phyloP scores from a whole-genome alignment of 2,797 vertebrate genomes.

The Notolepis coatsorum region DNA sequence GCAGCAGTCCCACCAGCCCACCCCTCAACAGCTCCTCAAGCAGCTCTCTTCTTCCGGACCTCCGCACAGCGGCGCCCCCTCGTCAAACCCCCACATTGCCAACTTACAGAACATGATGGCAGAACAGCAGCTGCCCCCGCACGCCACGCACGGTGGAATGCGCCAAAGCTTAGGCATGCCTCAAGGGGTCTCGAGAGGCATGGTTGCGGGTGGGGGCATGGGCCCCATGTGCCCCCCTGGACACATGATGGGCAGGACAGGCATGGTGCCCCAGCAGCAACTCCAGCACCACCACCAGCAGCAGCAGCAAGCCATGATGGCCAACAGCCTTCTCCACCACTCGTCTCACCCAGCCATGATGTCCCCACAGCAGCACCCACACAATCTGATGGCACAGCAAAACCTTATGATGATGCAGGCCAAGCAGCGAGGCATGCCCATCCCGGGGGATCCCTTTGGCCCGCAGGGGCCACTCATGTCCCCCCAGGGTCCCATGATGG shows the following conservation, averaged over 20 bases:
- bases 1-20: conserved; percentile 75
- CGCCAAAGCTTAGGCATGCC: conserved; percentile 84
- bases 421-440: conserved; percentile 90
- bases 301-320: conserved; percentile 86
- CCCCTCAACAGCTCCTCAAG: conserved; percentile 92
- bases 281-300: conserved; percentile 69
- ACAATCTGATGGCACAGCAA: conserved; percentile 96
- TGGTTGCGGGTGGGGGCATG: conserved; percentile 78
- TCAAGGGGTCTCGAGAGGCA: conserved; percentile 71
- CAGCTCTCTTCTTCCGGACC: conserved; percentile 86
- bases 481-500: conserved; percentile 93
- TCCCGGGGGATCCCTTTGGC: conserved; percentile 92
- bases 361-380: conserved; percentile 86
- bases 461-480: conserved; percentile 91
- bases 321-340: conserved; percentile 86
- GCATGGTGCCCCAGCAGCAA: conserved; percentile 87
- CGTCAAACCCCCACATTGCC: conserved; percentile 89
- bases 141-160: conserved; percentile 78
- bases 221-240: conserved; percentile 90
- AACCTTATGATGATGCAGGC: conserved; percentile 98
- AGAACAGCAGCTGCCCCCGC: conserved; percentile 86
- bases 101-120: conserved; percentile 99
- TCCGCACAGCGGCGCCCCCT: conserved; percentile 76
- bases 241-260: conserved; percentile 96
- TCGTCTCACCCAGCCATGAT: conserved; percentile 86